Conservation (phyloP, 2,797 vertebrate genomes). For the Rhabdophis nuchalis region DNA sequence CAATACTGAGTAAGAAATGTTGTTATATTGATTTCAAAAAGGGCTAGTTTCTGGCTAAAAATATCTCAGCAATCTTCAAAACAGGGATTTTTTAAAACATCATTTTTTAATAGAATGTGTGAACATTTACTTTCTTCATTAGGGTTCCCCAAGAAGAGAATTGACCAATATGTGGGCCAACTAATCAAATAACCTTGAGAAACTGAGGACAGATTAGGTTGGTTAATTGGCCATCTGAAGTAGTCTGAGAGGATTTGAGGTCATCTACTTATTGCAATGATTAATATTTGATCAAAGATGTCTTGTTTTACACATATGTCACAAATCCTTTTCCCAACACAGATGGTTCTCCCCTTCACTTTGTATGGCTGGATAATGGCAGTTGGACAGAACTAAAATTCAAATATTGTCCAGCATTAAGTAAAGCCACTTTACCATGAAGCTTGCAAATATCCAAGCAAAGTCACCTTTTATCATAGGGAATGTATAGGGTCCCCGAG, state of each 20-base stretch:
- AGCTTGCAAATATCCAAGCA: not conserved
- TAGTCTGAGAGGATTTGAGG: not conserved
- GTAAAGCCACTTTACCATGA: not conserved
- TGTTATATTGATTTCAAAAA: not conserved
- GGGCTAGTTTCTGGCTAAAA: not conserved
- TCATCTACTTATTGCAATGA: not conserved
- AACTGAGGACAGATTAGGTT: not conserved
- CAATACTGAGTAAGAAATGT: not conserved
- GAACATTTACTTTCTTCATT: not conserved
- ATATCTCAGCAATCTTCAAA: not conserved
- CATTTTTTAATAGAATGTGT: not conserved
- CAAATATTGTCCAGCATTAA: not conserved
- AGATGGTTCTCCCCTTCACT: not conserved
- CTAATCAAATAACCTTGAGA: constrained; percentile 8
- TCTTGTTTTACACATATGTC: not conserved
- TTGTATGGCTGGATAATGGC: not conserved
- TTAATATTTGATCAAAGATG: not conserved
- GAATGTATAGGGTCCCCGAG: not conserved
- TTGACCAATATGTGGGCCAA: constrained; percentile 32
- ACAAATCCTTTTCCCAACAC: not conserved
- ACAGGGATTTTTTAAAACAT: not conserved
- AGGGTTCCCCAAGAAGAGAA: not conserved
- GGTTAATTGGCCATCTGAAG: not conserved
- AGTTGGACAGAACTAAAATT: not conserved
- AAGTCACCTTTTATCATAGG: not conserved